These are phyloP conservation scores for Drosophila dives DNA, from an alignment of 2,888 invertebrate species.

Conservation along the genomic window DNA sequence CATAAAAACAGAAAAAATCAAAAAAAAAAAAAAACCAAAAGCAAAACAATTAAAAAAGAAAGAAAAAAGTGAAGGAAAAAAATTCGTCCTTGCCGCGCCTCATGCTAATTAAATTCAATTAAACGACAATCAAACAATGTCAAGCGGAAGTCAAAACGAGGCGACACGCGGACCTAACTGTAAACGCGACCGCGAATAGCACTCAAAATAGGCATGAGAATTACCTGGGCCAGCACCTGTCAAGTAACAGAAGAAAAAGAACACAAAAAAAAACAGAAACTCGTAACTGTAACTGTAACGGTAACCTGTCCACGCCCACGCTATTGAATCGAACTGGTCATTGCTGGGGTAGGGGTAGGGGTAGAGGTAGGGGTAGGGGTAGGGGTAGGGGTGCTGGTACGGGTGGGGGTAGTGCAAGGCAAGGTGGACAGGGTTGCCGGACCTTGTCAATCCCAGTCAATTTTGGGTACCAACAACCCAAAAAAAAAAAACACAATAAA, in stretches of 20 bases:
- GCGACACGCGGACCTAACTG: conserved; percentile 54
- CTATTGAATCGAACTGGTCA: conserved; percentile 23
- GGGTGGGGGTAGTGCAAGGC: background rate
- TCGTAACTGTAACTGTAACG: conserved; percentile 16
- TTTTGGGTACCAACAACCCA: conserved; percentile 22
- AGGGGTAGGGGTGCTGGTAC: background rate
- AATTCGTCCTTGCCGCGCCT: conserved; percentile 71
- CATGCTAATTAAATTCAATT: conserved; percentile 84
- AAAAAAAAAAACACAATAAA: conserved; percentile 18
- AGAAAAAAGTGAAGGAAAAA: conserved; percentile 23
- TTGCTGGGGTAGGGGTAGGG: background rate
- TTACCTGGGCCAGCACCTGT: conserved; percentile 27
- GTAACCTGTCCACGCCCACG: conserved; percentile 48
- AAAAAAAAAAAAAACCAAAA: background rate
- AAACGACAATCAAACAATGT: conserved; percentile 84
- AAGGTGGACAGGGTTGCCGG: background rate
- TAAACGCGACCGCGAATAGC: conserved; percentile 44
- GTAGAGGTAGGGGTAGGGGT: background rate
- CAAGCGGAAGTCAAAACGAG: conserved; percentile 79
- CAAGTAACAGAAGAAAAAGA: background rate
- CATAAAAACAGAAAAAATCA: conserved; percentile 1
- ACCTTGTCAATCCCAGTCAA: conserved; percentile 31
- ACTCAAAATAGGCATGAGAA: conserved; percentile 6
- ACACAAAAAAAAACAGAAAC: conserved; percentile 9
- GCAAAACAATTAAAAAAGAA: background rate